These are phyloP conservation scores for Nesometra sesokonis DNA, from an alignment of 35 echinoderm and acorn worm species.

Conservation along the genomic window DNA sequence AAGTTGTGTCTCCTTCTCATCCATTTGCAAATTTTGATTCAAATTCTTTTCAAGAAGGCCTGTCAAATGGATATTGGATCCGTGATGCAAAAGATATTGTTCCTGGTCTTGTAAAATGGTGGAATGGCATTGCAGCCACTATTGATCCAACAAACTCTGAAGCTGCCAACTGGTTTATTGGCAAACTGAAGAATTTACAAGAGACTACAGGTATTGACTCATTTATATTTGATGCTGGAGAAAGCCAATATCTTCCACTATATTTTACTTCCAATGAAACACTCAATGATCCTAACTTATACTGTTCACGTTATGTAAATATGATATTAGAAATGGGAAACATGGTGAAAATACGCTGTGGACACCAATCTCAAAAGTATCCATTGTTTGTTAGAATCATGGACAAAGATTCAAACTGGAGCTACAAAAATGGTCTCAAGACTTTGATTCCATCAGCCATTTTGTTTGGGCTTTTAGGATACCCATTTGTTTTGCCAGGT, in stretches of 20 bases:
- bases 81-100: conserved; percentile 21
- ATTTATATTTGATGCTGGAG: conserved; percentile 84
- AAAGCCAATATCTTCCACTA: conserved; percentile 39
- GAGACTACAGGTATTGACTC: conserved; percentile 31
- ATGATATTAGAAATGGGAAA: conserved; percentile 26
- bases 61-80: conserved; percentile 40
- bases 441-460: conserved; percentile 64
- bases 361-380: conserved; percentile 49
- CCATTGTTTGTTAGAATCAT: conserved; percentile 75
- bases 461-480: conserved; percentile 59
- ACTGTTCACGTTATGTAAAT: conserved; percentile 47
- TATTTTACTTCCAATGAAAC: conserved; percentile 27
- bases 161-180: conserved; percentile 52
- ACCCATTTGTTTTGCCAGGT: conserved; percentile 75
- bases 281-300: conserved; percentile 46
- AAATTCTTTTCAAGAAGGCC: conserved; percentile 32
- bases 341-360: conserved; percentile 41
- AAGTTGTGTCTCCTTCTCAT: conserved; percentile 25
- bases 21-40: conserved; percentile 67
- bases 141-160: conserved; percentile 48
- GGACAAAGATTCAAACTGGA: conserved; percentile 49
- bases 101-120: conserved; percentile 76
- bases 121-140: conserved; percentile 36
- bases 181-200: conserved; percentile 26
- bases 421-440: conserved; percentile 51